Evolutionary conservation across 1,140 invertebrate genomes (phyloP), one percentile per base, ranked within the genome.

Genomic region (Hypsibius dujardini): DNA sequence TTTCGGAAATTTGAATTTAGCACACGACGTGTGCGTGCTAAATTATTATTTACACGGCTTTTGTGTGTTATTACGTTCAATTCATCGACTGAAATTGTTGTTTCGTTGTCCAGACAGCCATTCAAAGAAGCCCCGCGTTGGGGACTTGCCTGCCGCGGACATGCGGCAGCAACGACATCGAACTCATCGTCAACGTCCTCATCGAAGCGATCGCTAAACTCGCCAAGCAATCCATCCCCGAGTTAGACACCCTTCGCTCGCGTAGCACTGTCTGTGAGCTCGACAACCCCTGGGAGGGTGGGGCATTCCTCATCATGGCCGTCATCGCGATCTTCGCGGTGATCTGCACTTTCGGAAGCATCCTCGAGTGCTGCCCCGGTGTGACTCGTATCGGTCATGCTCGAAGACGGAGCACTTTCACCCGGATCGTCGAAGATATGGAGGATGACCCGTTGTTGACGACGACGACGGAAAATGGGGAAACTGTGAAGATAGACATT

Each of bases 251-350:
- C 50, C 50, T 56, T 7, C n/a, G 7, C 7, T 7, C 50, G 50
- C 50, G 50, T n/a, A n/a, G n/a, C n/a, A 56, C 50, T 7, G n/a
- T n/a, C 50, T 56, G 50, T n/a, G 50, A 56, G n/a, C 50, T n/a
- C 50, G 50, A 56, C n/a, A 12, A 12, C 7, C 50, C 50, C 50
- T 7, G 7, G 7, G 50, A 56, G 50, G 7, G 50, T 7, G 50
- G 50, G 0, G 7, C n/a, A 7, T 56, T 12, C 50, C n/a, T 56
- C 7, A 12, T 56, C 50, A 12, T 56, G 7, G 50, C n/a, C 7
- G n/a, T 56, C n/a, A 56, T 56, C 50, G 50, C 50, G 50, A n/a
- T 56, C n/a, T n/a, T 56, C 7, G 50, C n/a, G 7, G n/a, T 56
- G 7, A 7, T 56, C 7, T 12, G n/a, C n/a, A 56, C n/a, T n/a